Conservation (phyloP, 2,797 vertebrate genomes). For the Cottoperca gobio region DNA sequence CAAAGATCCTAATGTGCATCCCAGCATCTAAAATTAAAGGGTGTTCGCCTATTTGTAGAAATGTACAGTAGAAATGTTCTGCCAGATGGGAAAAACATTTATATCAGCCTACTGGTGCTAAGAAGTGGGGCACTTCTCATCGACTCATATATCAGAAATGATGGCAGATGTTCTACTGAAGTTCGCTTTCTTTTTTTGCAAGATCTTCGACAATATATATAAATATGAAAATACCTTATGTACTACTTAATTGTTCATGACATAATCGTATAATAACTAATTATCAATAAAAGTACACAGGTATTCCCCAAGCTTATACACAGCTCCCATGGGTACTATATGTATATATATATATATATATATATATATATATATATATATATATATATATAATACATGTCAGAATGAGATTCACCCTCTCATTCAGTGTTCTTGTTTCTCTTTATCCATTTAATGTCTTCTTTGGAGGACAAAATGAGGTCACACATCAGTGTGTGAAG, state of each 20-base stretch:
- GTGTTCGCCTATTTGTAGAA: background rate
- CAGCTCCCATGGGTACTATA: conserved; percentile 21
- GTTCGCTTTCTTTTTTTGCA: background rate
- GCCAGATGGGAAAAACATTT: conserved; percentile 11
- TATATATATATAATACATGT: too few relatives aligned
- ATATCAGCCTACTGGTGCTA: background rate
- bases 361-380: too few relatives aligned
- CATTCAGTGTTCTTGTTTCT: conserved; percentile 38
- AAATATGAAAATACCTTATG: background rate
- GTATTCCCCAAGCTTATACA: conserved; percentile 33
- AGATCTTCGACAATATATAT: conserved; percentile 17
- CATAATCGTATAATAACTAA: conserved; percentile 29
- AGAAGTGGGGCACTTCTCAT: conserved; percentile 14
- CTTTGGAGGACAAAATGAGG: conserved; percentile 60
- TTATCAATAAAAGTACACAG: conserved; percentile 55
- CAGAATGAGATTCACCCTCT: conserved; percentile 38
- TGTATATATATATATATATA: too few relatives aligned
- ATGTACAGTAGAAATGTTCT: conserved; percentile 6
- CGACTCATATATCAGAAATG: conserved; percentile 2
- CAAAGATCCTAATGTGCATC: background rate
- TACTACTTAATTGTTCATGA: background rate
- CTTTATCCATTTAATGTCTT: conserved; percentile 24
- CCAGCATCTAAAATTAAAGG: background rate
- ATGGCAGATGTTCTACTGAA: background rate
- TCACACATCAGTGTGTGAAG: conserved; percentile 43